Conservation (phyloP, 1,140 invertebrate species). For the Cylas formicarius region DNA sequence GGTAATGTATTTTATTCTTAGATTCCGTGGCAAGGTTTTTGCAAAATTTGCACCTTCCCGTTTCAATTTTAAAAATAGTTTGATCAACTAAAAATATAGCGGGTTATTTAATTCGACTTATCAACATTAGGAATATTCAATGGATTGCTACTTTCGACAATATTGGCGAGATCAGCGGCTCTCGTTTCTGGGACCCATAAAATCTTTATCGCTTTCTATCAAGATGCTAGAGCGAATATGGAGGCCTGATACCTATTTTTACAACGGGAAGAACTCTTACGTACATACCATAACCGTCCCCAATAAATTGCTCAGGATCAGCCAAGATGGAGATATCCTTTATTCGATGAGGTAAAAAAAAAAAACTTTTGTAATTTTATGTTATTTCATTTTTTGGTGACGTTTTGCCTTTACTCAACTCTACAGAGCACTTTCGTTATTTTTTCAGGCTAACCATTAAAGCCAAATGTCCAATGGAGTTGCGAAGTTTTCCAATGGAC, state of each 20-base stretch:
- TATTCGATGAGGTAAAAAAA: constrained; percentile 82
- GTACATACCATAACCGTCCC: constrained; percentile 93
- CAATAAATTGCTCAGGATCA: constrained; percentile 85
- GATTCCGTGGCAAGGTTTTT: too few species aligned
- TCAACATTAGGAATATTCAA: constrained; percentile 94
- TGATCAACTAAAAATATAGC: too few species aligned
- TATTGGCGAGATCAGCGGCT: constrained; percentile 78
- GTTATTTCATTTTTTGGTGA: constrained; percentile 3
- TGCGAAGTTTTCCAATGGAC: constrained; percentile 96
- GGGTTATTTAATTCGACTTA: too few species aligned
- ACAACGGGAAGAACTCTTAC: constrained; percentile 85
- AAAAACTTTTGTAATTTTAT: not conserved
- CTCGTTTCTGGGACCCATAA: constrained; percentile 73
- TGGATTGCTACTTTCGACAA: constrained; percentile 95
- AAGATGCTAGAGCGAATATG: constrained; percentile 91
- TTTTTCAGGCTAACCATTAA: constrained; percentile 86
- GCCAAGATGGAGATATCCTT: constrained; percentile 82
- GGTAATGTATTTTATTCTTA: constrained; percentile 49
- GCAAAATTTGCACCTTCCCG: not conserved
- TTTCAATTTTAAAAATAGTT: too few species aligned
- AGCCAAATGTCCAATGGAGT: constrained; percentile 94
- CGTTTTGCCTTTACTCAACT: not conserved
- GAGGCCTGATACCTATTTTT: constrained; percentile 94
- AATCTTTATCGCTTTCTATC: constrained; percentile 76
- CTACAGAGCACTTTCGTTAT: constrained; percentile 13